Evolutionary conservation across 2,888 invertebrate species (phyloP), one percentile per base, ranked within the genome.

Genomic region (Hydriomena furcata): DNA sequence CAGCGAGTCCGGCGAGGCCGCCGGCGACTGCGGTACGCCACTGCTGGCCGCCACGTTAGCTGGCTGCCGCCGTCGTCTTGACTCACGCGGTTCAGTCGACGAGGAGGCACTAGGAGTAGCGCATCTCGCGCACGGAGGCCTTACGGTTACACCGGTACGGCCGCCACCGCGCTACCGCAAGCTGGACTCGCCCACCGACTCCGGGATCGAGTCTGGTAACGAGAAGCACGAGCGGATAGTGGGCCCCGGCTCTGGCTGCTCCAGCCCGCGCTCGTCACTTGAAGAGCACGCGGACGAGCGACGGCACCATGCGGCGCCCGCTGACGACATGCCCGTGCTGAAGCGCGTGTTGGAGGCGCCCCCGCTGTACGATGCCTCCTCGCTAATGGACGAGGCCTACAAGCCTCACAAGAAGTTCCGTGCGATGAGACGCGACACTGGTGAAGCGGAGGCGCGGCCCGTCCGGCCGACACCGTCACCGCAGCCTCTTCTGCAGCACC

Each of bases 381-480:
- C 96, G 1, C 85, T 98, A 48, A 97, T 98, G 97, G 97, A 97
- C 79, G 97, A 97, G 84, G 97, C 97, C 8, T 98, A 98, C 91
- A 97, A 97, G 79, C 97, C 97, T 54, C 98, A 98, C 91, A 98
- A 98, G 86, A 98, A 98, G 83, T 98, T 98, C 92, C 94, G 98
- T 32, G 96, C 96, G 1, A 90, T 96, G 76, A 91, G 96, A 17
- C 95, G 96, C 65, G 96, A 96, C 74, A 93, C 94, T 1, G 95
- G 95, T 31, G 96, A 96, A 71, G 95, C 95, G 1, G 95, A 94
- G 58, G 84, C 86, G 43, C 79, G 84, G 42, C 77, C 80, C 11
- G 73, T 73, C 59, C 76, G 80, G 50, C 80, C 85, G 25, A 72
- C 91, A 82, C 93, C 86, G 61, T 91, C 91, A 63, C 91, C 91